phyloP scores from a whole-genome alignment of 2,888 invertebrate genomes.

The Apodemia zela region DNA sequence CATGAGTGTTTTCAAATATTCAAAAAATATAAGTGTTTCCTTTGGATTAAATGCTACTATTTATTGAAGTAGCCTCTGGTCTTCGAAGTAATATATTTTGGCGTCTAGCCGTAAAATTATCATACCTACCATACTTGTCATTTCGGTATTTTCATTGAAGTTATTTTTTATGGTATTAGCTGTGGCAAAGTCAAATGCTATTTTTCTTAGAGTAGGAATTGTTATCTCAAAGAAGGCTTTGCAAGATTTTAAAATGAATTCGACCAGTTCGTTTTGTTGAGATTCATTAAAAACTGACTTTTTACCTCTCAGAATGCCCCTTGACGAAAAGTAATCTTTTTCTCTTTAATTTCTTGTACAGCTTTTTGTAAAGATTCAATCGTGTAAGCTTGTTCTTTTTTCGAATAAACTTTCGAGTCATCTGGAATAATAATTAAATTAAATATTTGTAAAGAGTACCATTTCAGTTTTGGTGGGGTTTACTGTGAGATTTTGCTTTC shows the following conservation, averaged over 20 bases:
- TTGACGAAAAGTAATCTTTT: too few species aligned
- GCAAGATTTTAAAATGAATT: slow-evolving; percentile 30
- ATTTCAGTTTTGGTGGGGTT: too few species aligned
- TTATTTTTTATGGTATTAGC: slow-evolving; percentile 29
- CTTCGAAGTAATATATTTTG: slow-evolving; percentile 28
- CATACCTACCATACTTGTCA: slow-evolving; percentile 34
- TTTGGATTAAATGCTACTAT: slow-evolving; percentile 29
- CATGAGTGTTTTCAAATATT: too few species aligned
- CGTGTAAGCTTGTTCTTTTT: too few species aligned
- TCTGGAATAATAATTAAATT: too few species aligned
- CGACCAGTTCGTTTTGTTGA: slow-evolving; percentile 31
- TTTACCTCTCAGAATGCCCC: too few species aligned
- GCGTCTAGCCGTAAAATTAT: slow-evolving; percentile 31
- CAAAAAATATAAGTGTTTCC: too few species aligned
- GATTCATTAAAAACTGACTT: slow-evolving; percentile 12
- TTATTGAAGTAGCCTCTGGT: slow-evolving; percentile 32
- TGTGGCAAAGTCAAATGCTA: slow-evolving; percentile 32
- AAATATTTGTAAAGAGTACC: neutral
- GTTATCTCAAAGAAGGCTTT: slow-evolving; percentile 24
- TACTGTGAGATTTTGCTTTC: too few species aligned
- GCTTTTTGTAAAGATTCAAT: too few species aligned
- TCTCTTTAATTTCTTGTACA: too few species aligned
- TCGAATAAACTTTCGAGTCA: too few species aligned
- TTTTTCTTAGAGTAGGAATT: slow-evolving; percentile 25
- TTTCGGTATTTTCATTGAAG: slow-evolving; percentile 29